Conservation (phyloP, 2,113 vertebrate genomes). For the Seriola quinqueradiata region DNA sequence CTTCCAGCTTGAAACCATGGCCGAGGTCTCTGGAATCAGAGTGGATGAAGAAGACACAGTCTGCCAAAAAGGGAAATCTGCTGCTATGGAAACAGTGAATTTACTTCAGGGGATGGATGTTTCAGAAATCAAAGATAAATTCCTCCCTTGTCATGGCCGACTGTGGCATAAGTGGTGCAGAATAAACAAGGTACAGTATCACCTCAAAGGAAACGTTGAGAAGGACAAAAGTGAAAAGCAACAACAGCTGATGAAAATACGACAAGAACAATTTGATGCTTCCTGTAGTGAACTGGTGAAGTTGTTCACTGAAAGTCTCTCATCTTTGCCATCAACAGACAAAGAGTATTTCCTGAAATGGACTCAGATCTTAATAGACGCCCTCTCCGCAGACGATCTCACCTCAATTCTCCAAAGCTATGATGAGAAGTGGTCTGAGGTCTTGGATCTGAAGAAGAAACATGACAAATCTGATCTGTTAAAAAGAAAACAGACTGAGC, state of each 20-base stretch:
- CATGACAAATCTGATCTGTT: constrained; percentile 37
- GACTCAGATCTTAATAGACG: constrained; percentile 72
- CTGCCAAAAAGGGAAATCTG: constrained; percentile 65
- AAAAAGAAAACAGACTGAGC: constrained; percentile 29
- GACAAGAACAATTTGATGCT: constrained; percentile 63
- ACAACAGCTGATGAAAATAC: constrained; percentile 68
- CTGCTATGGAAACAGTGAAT: constrained; percentile 40
- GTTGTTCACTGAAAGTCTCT: constrained; percentile 55
- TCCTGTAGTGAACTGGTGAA: constrained; percentile 32
- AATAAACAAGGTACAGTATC: constrained; percentile 76
- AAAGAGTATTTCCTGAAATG: constrained; percentile 82
- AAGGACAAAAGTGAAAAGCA: constrained; percentile 71
- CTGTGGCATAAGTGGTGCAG: constrained; percentile 78
- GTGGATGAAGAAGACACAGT: constrained; percentile 70
- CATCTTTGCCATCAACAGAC: constrained; percentile 21
- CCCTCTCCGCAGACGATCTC: constrained; percentile 50
- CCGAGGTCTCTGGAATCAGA: constrained; percentile 48
- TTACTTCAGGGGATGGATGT: constrained; percentile 63
- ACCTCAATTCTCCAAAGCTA: constrained; percentile 65
- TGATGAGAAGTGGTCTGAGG: constrained; percentile 66
- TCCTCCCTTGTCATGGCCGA: constrained; percentile 68
- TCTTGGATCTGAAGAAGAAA: constrained; percentile 64
- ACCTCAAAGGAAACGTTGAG: constrained; percentile 76
- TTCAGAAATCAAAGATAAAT: constrained; percentile 69
- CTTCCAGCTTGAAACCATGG: constrained; percentile 70